phyloP scores from a whole-genome alignment of 2,888 invertebrate species.

The Cheilosia soror region DNA sequence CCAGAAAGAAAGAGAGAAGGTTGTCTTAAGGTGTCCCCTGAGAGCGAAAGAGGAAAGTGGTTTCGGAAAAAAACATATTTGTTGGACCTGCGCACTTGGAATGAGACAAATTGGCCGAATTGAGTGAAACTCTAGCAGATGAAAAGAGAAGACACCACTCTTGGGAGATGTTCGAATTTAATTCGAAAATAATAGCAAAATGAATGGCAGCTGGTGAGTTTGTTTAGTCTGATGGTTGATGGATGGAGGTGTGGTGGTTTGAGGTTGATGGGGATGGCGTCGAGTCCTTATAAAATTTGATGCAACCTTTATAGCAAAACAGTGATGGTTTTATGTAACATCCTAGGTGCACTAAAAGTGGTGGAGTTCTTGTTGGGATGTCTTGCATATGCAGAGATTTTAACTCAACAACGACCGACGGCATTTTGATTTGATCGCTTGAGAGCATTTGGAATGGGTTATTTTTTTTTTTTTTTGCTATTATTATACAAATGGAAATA shows the following conservation, averaged over 20 bases:
- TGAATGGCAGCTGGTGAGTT: slow-evolving; percentile 43
- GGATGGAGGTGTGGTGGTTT: slow-evolving; percentile 17
- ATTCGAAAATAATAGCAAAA: slow-evolving; percentile 36
- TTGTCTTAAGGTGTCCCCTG: not conserved
- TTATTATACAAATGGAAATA: too few relatives aligned
- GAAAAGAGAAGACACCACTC: slow-evolving; percentile 4
- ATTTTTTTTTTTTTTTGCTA: not conserved
- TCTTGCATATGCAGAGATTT: not conserved
- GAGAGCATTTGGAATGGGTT: too few relatives aligned
- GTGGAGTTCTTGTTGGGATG: not conserved
- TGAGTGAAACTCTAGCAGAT: slow-evolving; percentile 27
- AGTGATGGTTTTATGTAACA: too few relatives aligned
- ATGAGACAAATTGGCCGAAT: slow-evolving; percentile 4
- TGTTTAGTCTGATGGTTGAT: slow-evolving; percentile 38
- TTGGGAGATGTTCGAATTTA: slow-evolving; percentile 53
- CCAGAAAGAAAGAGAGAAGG: slow-evolving; percentile 39
- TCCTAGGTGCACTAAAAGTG: too few relatives aligned
- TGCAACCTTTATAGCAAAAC: too few relatives aligned
- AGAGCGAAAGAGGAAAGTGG: slow-evolving; percentile 12
- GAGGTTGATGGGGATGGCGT: not conserved
- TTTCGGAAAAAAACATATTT: not conserved
- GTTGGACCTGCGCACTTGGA: slow-evolving; percentile 38
- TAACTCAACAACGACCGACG: not conserved
- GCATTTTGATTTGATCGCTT: not conserved
- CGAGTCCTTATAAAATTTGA: not conserved